phyloP scores from a whole-genome alignment of 2,797 vertebrate species.

The Buceros bicornis region DNA sequence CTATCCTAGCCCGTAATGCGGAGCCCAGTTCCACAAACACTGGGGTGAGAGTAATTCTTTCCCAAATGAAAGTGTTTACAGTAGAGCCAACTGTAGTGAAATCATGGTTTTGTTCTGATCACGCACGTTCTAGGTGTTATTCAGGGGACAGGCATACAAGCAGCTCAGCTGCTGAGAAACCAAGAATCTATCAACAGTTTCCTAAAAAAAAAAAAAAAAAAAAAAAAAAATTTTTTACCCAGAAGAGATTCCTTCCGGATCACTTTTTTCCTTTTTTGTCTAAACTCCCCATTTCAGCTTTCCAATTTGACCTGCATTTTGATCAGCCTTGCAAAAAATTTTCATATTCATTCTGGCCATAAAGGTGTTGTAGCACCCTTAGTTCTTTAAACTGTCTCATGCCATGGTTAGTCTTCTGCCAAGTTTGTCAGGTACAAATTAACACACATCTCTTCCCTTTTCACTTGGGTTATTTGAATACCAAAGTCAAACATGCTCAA shows the following conservation, averaged over 20 bases:
- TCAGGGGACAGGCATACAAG: background rate
- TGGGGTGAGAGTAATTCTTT: background rate
- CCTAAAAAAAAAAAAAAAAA: too few relatives aligned
- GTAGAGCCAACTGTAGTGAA: background rate
- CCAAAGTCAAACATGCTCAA: background rate
- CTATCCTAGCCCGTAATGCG: background rate
- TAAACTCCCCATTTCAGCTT: background rate
- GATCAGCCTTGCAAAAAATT: background rate
- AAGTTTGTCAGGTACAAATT: background rate
- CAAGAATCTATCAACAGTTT: background rate
- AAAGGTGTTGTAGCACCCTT: background rate
- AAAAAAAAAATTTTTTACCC: background rate
- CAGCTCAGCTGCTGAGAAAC: background rate
- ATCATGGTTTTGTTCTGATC: background rate
- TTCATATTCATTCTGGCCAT: background rate
- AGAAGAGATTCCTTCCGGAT: background rate
- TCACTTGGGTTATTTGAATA: background rate
- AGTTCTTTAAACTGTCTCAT: background rate
- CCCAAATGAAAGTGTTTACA: background rate
- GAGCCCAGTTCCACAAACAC: slow-evolving; percentile 8
- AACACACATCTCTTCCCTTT: background rate
- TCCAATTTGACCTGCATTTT: background rate
- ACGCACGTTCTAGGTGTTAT: background rate
- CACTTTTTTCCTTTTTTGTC: background rate
- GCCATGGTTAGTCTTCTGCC: background rate